A percentile compares a stretch with the other conserved stretches of the same genome.
phyloP scores from a whole-genome alignment of 2,797 vertebrate species.

The Craterocephalus amniculus region DNA sequence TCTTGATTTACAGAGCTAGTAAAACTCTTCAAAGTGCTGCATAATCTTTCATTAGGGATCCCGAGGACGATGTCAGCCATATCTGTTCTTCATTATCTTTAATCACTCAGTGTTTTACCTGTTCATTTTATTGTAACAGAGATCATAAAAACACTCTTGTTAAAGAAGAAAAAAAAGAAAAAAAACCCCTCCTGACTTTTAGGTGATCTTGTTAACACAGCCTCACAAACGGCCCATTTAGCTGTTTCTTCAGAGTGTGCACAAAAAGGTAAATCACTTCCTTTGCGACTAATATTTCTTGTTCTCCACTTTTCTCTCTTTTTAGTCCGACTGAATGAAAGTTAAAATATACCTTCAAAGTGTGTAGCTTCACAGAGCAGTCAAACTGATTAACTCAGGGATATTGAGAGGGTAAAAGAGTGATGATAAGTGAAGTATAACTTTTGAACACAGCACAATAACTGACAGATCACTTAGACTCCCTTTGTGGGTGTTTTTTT shows the following conservation, averaged over 20 bases:
- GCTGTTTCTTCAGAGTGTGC: constrained; percentile 38
- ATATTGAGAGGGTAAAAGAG: constrained; percentile 52
- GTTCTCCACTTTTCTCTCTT: constrained; percentile 8
- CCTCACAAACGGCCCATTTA: constrained; percentile 70
- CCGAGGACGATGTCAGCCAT: constrained; percentile 78
- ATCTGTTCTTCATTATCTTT: constrained; percentile 88
- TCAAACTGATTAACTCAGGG: constrained; percentile 26
- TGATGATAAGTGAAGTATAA: constrained; percentile 54
- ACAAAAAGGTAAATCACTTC: constrained; percentile 36
- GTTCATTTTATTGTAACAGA: constrained; percentile 84
- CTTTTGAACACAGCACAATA: constrained; percentile 70
- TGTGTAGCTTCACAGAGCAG: constrained; percentile 26
- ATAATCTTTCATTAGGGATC: constrained; percentile 88
- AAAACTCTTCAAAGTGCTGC: constrained; percentile 89
- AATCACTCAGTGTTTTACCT: constrained; percentile 87
- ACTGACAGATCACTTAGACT: constrained; percentile 69
- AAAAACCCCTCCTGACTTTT: constrained; percentile 69
- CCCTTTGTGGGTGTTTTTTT: constrained; percentile 62
- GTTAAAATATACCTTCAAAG: constrained; percentile 24
- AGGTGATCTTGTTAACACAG: constrained; percentile 84
- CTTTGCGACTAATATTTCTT: constrained; percentile 23
- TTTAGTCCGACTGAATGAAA: constrained; percentile 32
- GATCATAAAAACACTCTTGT: constrained; percentile 85
- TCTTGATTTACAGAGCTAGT: constrained; percentile 87
- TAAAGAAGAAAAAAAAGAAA: constrained; percentile 72